A percentile compares a stretch with the other conserved stretches of the same genome.
Conservation (phyloP, 2,888 invertebrate species). For the Himalopsyche tibetana region DNA sequence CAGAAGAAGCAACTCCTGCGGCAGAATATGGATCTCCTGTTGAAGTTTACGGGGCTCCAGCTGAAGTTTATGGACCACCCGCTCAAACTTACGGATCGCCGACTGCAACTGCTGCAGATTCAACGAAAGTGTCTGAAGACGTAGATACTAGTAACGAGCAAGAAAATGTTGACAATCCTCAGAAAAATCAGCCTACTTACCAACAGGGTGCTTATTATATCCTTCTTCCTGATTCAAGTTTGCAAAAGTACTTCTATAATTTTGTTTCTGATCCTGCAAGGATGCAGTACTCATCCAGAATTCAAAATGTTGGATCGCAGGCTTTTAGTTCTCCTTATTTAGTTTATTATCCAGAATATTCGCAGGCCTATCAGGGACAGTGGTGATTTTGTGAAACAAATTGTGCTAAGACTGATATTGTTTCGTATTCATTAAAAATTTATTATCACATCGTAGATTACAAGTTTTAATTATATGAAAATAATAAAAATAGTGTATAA, state of each 20-base stretch:
- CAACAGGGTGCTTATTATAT: constrained; percentile 59
- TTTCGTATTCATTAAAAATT: not conserved
- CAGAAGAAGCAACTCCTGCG: constrained; percentile 66
- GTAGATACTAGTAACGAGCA: not conserved
- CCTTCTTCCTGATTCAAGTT: constrained; percentile 57
- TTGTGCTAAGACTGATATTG: not conserved
- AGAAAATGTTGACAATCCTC: not conserved
- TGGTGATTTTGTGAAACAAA: not conserved
- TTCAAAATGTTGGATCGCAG: constrained; percentile 52
- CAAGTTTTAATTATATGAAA: not conserved
- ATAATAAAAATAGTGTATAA: not conserved
- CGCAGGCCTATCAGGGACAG: constrained; percentile 19
- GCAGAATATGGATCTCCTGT: constrained; percentile 52
- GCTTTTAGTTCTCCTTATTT: constrained; percentile 51
- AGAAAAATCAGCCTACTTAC: constrained; percentile 38
- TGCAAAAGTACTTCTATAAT: constrained; percentile 57
- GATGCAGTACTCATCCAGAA: constrained; percentile 61
- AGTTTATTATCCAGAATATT: constrained; percentile 58
- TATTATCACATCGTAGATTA: not conserved
- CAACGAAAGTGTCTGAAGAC: constrained; percentile 44
- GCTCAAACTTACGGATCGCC: constrained; percentile 67
- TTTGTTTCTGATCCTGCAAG: constrained; percentile 57
- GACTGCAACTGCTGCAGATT: constrained; percentile 50
- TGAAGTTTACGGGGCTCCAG: constrained; percentile 1
- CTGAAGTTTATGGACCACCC: constrained; percentile 66